Evolutionary conservation across 2,113 vertebrate genomes (phyloP).

Genomic region (Cacatua alba): DNA sequence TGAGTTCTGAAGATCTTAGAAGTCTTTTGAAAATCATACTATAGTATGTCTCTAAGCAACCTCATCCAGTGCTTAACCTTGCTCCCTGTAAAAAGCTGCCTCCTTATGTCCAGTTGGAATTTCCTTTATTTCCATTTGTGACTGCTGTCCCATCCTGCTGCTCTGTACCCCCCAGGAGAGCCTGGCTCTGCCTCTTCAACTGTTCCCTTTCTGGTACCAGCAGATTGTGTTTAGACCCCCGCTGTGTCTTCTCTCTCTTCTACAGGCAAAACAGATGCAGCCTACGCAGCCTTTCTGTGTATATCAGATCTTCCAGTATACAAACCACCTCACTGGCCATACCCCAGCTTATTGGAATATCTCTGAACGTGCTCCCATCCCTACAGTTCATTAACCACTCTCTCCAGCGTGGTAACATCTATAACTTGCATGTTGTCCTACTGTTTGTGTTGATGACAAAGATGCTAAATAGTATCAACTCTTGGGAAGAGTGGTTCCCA

Average conservation of each 20-base stretch:
- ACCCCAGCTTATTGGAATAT: not conserved
- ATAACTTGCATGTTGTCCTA: not conserved
- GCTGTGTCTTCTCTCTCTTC: not conserved
- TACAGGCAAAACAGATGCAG: not conserved
- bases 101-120: not conserved
- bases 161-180: not conserved
- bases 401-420: not conserved
- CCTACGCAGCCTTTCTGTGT: not conserved
- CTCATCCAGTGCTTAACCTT: not conserved
- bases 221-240: not conserved
- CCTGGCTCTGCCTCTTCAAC: not conserved
- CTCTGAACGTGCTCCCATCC: not conserved
- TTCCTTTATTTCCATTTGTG: not conserved
- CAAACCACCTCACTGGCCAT: not conserved
- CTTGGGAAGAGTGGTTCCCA: not conserved
- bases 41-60: not conserved
- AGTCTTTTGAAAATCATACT: not conserved
- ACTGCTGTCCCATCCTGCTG: not conserved
- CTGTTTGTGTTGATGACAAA: not conserved
- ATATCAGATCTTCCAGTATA: not conserved
- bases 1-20: not conserved
- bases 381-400: not conserved
- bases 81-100: not conserved
- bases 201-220: not conserved
- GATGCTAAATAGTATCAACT: not conserved